Conservation (phyloP, 2,888 invertebrate species). For the Trichopria drosophilae region DNA sequence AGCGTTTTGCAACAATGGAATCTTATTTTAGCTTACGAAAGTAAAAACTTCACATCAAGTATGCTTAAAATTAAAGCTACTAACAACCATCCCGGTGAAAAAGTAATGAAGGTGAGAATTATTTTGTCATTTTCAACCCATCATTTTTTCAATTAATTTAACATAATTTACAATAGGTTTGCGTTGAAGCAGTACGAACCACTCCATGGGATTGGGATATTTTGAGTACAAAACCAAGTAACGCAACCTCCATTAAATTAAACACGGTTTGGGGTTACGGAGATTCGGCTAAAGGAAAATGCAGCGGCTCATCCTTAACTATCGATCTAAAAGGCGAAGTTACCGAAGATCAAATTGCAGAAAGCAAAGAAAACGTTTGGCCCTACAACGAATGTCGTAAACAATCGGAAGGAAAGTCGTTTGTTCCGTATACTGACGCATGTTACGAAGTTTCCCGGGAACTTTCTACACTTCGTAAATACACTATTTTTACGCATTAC, state of each 20-base stretch:
- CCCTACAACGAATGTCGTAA: conserved; percentile 49
- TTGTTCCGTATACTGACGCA: conserved; percentile 49
- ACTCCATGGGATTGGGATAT: conserved; percentile 53
- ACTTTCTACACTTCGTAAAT: conserved; percentile 52
- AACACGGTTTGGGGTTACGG: conserved; percentile 47
- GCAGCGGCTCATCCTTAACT: conserved; percentile 46
- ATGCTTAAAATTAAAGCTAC: conserved; percentile 50
- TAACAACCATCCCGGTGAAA: conserved; percentile 42
- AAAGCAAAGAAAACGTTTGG: conserved; percentile 45
- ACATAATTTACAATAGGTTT: conserved; percentile 41
- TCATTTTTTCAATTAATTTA: conserved; percentile 2
- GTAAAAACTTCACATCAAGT: conserved; percentile 48
- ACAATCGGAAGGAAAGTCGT: conserved; percentile 40
- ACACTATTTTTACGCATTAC: conserved; percentile 41
- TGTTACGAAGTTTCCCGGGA: conserved; percentile 53
- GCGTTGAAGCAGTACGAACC: conserved; percentile 46
- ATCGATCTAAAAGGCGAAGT: conserved; percentile 49
- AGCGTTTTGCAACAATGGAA: conserved; percentile 52
- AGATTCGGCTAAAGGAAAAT: conserved; percentile 49
- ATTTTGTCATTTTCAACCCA: not conserved
- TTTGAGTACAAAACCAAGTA: conserved; percentile 47
- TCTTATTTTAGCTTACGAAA: conserved; percentile 46
- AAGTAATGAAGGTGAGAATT: conserved; percentile 47
- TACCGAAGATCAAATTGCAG: conserved; percentile 43
- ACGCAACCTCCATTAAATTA: conserved; percentile 42